Evolutionary conservation across 2,888 invertebrate species (phyloP).

Genomic region (Epistrophella euchroma): DNA sequence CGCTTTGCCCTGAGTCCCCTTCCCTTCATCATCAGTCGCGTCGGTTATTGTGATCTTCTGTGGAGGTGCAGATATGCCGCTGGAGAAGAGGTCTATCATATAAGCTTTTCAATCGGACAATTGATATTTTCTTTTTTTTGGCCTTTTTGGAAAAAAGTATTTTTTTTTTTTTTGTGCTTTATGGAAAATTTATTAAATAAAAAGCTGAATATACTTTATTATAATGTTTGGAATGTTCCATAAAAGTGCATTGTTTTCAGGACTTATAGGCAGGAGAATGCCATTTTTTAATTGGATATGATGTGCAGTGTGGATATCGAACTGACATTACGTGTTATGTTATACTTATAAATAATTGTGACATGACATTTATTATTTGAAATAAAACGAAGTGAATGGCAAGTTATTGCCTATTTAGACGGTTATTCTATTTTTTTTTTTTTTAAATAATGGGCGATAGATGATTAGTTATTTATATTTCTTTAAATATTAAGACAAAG

Average conservation of each 20-base stretch:
- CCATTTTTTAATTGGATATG: neutral
- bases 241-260: conserved; percentile 65
- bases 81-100: conserved; percentile 47
- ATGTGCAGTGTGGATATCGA: conserved; percentile 20
- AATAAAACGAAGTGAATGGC: conserved; percentile 60
- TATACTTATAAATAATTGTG: conserved; percentile 59
- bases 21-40: neutral
- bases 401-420: conserved; percentile 27
- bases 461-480: too few species aligned
- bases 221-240: conserved; percentile 45
- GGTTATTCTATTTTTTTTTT: too few species aligned
- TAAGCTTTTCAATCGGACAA: conserved; percentile 57
- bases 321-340: conserved; percentile 27
- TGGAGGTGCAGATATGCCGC: conserved; percentile 61
- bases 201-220: conserved; percentile 44
- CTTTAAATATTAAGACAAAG: too few species aligned
- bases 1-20: neutral
- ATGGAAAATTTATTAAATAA: conserved; percentile 64
- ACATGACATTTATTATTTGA: conserved; percentile 30
- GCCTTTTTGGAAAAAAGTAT: neutral
- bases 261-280: neutral
- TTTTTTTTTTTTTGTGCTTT: neutral
- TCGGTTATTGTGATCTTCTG: conserved; percentile 45
- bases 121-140: conserved; percentile 39
- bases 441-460: too few species aligned